Evolutionary conservation across 2,797 vertebrate genomes (phyloP).

Genomic region (Sorex maritimensis): DNA sequence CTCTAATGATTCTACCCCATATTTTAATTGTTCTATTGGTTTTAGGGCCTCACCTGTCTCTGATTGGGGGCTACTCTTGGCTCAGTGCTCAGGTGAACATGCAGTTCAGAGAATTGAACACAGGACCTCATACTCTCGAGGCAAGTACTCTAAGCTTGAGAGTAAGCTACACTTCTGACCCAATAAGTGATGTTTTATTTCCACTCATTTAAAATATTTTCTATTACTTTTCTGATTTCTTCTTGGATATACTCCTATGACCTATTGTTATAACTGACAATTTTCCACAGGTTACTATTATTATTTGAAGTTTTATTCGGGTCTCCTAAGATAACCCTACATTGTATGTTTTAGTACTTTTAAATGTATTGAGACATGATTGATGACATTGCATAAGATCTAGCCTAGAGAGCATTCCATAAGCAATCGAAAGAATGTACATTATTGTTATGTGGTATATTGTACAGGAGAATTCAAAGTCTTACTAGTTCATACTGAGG

Average conservation of each 20-base stretch:
- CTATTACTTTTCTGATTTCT: conserved; percentile 20
- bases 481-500: background rate
- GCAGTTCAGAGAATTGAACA: too few relatives aligned
- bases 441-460: background rate
- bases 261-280: background rate
- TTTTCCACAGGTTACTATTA: background rate
- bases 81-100: too few relatives aligned
- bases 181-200: background rate
- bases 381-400: background rate
- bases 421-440: background rate
- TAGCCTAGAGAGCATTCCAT: background rate
- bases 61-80: too few relatives aligned
- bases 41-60: too few relatives aligned
- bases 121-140: too few relatives aligned
- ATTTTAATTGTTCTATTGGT: background rate
- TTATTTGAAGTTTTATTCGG: conserved; percentile 34
- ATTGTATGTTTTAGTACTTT: conserved; percentile 26
- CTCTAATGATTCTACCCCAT: background rate
- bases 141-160: too few relatives aligned
- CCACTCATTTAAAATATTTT: conserved; percentile 18
- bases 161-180: background rate
- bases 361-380: background rate
- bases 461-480: background rate
- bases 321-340: background rate
- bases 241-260: background rate